Percentiles rank a stretch among this genome's conserved stretches.
phyloP scores from a whole-genome alignment of 1,140 invertebrate species.

The Steinernema feltiae region DNA sequence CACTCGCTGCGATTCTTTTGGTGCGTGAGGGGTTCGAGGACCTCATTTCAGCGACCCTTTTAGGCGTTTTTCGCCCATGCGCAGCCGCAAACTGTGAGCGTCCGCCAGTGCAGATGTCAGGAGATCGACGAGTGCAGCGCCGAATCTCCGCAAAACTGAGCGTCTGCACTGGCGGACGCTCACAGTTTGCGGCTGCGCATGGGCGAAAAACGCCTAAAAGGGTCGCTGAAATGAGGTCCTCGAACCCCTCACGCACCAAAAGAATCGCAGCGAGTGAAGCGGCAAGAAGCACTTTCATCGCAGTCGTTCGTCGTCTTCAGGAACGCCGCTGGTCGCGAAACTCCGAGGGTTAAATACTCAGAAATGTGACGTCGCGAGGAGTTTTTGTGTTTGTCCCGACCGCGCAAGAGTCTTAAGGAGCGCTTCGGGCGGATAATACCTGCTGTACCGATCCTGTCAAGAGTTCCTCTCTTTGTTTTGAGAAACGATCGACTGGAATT shows the following conservation, averaged over 20 bases:
- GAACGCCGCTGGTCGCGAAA: background rate
- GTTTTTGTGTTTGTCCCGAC: background rate
- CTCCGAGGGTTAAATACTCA: background rate
- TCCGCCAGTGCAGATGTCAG: slow-evolving; percentile 20
- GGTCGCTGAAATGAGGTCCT: background rate
- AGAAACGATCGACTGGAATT: background rate
- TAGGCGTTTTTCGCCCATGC: background rate
- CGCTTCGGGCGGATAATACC: background rate
- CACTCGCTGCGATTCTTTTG: background rate
- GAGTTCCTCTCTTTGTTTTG: slow-evolving; percentile 13
- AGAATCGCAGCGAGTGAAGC: background rate
- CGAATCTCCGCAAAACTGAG: slow-evolving; percentile 25
- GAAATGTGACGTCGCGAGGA: background rate
- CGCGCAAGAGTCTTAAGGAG: background rate
- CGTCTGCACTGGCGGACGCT: slow-evolving; percentile 18
- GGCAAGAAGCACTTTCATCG: background rate
- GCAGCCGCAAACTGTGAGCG: background rate
- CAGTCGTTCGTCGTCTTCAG: background rate
- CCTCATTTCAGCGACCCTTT: background rate
- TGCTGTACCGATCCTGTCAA: background rate
- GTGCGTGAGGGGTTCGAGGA: background rate
- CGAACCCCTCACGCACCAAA: background rate
- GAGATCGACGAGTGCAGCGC: slow-evolving; percentile 30
- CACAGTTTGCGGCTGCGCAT: background rate
- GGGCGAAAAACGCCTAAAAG: background rate